Evolutionary conservation across 2,888 invertebrate genomes (phyloP).

Genomic region (Idaea biselata): DNA sequence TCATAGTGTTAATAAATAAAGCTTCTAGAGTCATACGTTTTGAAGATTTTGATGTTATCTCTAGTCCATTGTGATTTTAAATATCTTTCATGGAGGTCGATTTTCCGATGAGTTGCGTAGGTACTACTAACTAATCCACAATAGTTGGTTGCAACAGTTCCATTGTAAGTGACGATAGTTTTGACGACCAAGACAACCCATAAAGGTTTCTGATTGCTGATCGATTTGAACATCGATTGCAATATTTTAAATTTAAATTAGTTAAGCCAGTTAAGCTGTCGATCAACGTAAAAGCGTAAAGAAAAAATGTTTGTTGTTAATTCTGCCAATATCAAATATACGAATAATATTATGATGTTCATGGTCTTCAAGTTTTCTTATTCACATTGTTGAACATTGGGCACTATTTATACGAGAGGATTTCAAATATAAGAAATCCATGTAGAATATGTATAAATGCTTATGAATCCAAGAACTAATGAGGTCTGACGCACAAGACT

Average conservation of each 20-base stretch:
- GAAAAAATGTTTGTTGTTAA: background rate
- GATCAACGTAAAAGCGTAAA: background rate
- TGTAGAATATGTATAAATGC: too few species aligned
- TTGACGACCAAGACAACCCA: conserved; percentile 25
- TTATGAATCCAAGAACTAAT: too few species aligned
- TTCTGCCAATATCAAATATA: background rate
- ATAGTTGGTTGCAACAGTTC: conserved; percentile 35
- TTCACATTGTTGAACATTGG: background rate
- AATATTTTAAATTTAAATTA: conserved; percentile 11
- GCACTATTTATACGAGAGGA: background rate
- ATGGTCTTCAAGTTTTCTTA: background rate
- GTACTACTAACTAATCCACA: conserved; percentile 30
- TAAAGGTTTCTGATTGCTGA: conserved; percentile 29
- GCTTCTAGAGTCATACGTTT: too few species aligned
- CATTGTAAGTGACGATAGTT: conserved; percentile 26
- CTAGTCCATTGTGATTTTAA: background rate
- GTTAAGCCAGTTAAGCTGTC: background rate
- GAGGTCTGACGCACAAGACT: too few species aligned
- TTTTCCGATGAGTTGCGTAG: conserved; percentile 28
- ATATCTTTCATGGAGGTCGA: conserved; percentile 25
- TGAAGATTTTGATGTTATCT: background rate
- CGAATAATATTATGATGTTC: background rate
- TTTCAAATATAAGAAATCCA: background rate
- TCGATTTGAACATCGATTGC: conserved; percentile 21
- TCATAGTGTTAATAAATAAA: too few species aligned